A percentile compares a stretch with the other conserved stretches of the same genome.
Conservation (phyloP, 2,113 vertebrate species). For the Oreocharis arfaki region DNA sequence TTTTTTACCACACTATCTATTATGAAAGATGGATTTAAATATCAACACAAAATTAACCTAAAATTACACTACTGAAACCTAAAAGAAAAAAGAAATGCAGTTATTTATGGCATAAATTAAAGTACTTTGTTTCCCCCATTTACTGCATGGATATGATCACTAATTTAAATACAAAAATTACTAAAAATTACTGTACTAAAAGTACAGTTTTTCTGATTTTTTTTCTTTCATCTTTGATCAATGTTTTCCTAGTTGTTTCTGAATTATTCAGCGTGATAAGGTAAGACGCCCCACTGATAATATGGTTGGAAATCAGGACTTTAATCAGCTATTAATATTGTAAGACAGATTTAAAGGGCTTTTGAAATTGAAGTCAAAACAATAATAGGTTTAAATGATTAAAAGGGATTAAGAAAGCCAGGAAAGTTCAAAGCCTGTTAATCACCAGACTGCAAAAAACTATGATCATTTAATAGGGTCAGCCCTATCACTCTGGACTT, state of each 20-base stretch:
- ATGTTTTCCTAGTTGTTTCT: background rate
- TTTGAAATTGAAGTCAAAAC: constrained; percentile 56
- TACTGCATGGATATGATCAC: background rate
- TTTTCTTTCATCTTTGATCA: background rate
- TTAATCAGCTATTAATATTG: constrained; percentile 60
- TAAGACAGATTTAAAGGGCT: constrained; percentile 57
- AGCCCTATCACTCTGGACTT: constrained; percentile 1
- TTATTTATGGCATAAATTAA: background rate
- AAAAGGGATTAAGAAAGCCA: constrained; percentile 63
- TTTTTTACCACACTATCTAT: background rate
- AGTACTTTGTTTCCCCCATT: background rate
- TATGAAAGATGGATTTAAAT: background rate
- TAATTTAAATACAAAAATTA: background rate
- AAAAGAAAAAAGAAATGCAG: background rate
- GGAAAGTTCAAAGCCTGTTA: constrained; percentile 46
- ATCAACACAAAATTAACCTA: background rate
- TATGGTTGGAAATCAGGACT: constrained; percentile 3
- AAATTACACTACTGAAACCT: background rate
- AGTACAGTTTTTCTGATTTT: background rate
- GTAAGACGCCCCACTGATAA: background rate
- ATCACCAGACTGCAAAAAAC: background rate
- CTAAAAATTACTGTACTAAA: background rate
- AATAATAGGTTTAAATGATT: constrained; percentile 74
- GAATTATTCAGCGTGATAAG: background rate
- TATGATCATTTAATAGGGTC: constrained; percentile 25